These are phyloP conservation scores for Emydocephalus ijimae DNA, from an alignment of 2,113 vertebrate species.

Conservation along the genomic window DNA sequence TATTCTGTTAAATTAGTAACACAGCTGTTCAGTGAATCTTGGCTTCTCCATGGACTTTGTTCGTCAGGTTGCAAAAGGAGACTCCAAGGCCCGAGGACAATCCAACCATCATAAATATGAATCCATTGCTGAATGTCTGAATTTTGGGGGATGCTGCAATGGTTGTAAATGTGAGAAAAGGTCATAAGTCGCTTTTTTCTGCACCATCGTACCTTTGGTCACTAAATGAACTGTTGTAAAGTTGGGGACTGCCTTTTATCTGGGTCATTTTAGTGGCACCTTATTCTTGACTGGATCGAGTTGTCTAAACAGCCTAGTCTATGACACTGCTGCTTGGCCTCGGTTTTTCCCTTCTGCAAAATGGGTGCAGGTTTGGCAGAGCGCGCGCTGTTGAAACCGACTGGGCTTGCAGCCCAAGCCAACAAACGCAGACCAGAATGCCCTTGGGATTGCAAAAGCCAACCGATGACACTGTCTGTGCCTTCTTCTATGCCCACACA, in stretches of 20 bases:
- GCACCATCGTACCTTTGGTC: neutral
- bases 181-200: neutral
- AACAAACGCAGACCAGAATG: neutral
- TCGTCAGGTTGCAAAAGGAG: neutral
- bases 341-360: neutral
- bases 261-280: neutral
- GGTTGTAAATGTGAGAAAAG: neutral
- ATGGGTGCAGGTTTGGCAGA: neutral
- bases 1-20: no score
- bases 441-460: neutral
- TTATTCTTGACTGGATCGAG: neutral
- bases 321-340: neutral
- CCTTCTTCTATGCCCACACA: neutral
- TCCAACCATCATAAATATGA: neutral
- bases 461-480: neutral
- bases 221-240: neutral
- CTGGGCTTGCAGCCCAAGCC: neutral
- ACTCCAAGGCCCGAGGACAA: neutral
- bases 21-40: neutral
- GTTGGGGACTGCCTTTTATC: no score
- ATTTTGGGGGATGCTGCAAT: neutral
- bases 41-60: no score
- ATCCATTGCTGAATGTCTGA: neutral
- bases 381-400: neutral
- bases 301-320: neutral